Evolutionary conservation across 2,113 vertebrate species (phyloP).

Genomic region (Sceloporus undulatus): DNA sequence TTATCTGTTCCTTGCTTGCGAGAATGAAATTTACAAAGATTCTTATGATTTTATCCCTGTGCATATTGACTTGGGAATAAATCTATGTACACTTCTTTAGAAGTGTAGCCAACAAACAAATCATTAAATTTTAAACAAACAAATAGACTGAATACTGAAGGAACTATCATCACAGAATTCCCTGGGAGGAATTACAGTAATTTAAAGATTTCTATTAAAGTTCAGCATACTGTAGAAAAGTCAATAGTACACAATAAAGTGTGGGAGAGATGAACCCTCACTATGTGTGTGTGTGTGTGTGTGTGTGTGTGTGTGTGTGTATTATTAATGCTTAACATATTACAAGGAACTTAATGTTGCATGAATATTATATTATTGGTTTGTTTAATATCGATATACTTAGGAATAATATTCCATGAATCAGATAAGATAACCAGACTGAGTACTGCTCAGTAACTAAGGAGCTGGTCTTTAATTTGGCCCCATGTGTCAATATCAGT

Average conservation of each 20-base stretch:
- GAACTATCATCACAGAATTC: not conserved
- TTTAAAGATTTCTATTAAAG: constrained; percentile 2
- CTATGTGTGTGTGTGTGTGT: not conserved
- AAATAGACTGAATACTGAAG: not conserved
- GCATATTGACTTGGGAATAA: no score
- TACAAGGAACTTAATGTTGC: constrained; percentile 9
- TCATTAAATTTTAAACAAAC: no score
- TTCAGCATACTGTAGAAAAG: not conserved
- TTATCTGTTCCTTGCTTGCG: no score
- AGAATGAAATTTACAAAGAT: no score
- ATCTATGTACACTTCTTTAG: no score
- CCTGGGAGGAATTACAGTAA: constrained; percentile 10
- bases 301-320: no score
- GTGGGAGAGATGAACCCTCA: not conserved
- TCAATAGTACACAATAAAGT: not conserved
- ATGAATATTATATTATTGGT: constrained; percentile 2
- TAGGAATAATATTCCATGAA: constrained; percentile 8
- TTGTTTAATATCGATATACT: constrained; percentile 15
- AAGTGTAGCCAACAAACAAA: no score
- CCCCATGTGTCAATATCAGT: not conserved
- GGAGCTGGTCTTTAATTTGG: not conserved
- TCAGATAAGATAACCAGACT: not conserved
- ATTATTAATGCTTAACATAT: not conserved
- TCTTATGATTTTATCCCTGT: no score
- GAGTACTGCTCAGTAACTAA: not conserved